phyloP scores from a whole-genome alignment of 1,140 invertebrate species.

The Teleogryllus occipitalis region DNA sequence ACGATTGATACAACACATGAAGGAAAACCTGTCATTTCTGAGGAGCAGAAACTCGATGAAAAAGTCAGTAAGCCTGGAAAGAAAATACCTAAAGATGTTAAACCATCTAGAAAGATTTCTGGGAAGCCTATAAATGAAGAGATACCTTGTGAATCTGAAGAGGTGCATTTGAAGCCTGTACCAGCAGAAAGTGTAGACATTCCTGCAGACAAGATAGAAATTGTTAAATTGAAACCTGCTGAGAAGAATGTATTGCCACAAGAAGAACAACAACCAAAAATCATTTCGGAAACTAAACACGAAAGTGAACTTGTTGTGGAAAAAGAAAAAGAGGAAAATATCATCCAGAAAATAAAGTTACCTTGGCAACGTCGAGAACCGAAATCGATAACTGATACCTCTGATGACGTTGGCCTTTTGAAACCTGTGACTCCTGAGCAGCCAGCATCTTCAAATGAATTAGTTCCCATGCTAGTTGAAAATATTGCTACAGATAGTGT shows the following conservation, averaged over 20 bases:
- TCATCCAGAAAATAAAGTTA: background rate
- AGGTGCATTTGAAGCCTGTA: constrained; percentile 9
- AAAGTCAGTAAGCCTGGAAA: background rate
- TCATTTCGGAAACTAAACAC: background rate
- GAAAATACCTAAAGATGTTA: constrained; percentile 26
- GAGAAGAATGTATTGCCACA: background rate
- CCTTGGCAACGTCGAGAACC: constrained; percentile 26
- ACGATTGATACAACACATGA: constrained; percentile 27
- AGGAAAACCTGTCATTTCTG: background rate
- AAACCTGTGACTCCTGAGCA: constrained; percentile 17
- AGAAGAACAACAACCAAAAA: constrained; percentile 14
- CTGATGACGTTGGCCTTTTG: constrained; percentile 6
- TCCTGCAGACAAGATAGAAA: constrained; percentile 28
- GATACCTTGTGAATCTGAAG: background rate
- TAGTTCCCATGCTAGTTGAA: constrained; percentile 24
- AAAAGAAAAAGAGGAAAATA: background rate
- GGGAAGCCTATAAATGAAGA: background rate
- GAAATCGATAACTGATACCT: constrained; percentile 12
- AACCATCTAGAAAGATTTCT: background rate
- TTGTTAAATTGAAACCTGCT: background rate
- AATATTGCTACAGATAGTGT: constrained; percentile 21
- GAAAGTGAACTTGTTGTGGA: background rate
- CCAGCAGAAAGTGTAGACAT: background rate
- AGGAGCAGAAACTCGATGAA: background rate
- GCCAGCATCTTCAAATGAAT: background rate